phyloP scores from a whole-genome alignment of 2,797 vertebrate species.

The Phrynocephalus vlangalii region DNA sequence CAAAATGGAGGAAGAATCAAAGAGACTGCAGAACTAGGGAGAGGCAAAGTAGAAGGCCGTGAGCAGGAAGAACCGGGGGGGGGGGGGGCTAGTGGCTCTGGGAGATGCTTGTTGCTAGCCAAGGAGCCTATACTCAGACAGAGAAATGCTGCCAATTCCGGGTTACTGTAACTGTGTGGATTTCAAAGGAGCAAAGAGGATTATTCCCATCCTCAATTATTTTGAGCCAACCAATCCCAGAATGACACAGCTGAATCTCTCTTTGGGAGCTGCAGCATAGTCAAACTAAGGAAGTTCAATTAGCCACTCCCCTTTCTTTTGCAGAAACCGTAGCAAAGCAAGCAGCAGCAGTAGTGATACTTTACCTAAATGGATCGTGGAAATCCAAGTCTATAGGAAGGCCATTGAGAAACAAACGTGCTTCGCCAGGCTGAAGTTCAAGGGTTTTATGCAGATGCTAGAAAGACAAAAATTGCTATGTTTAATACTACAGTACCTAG shows the following conservation, averaged over 20 bases:
- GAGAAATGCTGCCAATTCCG: no score
- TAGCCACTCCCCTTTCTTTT: background rate
- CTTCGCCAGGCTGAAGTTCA: conserved; percentile 90
- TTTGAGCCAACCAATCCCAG: background rate
- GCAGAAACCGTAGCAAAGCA: background rate
- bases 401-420: conserved; percentile 92
- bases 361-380: conserved; percentile 94
- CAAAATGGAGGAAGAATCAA: background rate
- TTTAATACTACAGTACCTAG: conserved; percentile 5
- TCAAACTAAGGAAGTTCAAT: background rate
- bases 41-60: background rate
- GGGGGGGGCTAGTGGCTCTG: no score
- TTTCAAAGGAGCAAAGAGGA: background rate
- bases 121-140: background rate
- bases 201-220: background rate
- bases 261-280: background rate
- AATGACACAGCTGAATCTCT: background rate
- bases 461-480: conserved; percentile 5
- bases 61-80: no score
- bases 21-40: background rate
- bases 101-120: background rate
- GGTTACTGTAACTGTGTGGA: no score
- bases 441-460: conserved; percentile 86
- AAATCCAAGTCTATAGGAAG: conserved; percentile 88
- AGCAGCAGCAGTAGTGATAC: conserved; percentile 10